A percentile compares a stretch with the other conserved stretches of the same genome.
Conservation (phyloP, 35 echinoderm and acorn worm species). For the Amphiura filiformis region DNA sequence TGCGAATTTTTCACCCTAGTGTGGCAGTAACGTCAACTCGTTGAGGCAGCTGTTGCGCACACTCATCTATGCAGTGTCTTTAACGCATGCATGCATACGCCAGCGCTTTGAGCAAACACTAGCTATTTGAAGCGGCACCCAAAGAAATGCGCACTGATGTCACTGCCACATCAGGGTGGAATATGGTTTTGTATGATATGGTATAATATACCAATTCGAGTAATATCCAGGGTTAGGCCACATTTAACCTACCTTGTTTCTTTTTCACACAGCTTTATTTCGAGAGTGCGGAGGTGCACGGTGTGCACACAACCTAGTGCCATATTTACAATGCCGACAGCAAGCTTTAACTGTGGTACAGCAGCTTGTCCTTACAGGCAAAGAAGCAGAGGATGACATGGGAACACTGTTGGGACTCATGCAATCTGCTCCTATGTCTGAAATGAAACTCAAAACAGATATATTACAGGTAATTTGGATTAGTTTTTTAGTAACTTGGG, state of each 20-base stretch:
- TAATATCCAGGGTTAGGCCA: no score
- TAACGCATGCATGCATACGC: no score
- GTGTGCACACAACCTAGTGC: conserved; percentile 84
- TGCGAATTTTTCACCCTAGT: neutral
- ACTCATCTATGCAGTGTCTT: no score
- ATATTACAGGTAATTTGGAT: conserved; percentile 89
- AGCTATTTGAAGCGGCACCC: no score
- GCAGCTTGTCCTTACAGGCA: conserved; percentile 67
- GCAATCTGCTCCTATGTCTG: conserved; percentile 74
- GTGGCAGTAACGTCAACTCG: no score
- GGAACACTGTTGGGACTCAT: conserved; percentile 81
- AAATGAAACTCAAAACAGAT: conserved; percentile 68
- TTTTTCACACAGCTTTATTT: conserved; percentile 81
- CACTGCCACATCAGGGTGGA: no score
- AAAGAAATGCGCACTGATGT: no score
- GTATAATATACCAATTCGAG: neutral
- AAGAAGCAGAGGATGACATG: conserved; percentile 89
- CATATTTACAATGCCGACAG: conserved; percentile 85
- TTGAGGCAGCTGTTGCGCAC: no score
- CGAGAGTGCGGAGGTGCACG: conserved; percentile 85
- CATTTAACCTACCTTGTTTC: no score
- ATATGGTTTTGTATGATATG: neutral
- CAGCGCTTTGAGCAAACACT: no score
- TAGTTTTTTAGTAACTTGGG: no score
- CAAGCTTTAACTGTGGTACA: conserved; percentile 81